These are phyloP conservation scores for Periophthalmodon schlosseri DNA, from an alignment of 2,113 vertebrate genomes.

Conservation along the genomic window DNA sequence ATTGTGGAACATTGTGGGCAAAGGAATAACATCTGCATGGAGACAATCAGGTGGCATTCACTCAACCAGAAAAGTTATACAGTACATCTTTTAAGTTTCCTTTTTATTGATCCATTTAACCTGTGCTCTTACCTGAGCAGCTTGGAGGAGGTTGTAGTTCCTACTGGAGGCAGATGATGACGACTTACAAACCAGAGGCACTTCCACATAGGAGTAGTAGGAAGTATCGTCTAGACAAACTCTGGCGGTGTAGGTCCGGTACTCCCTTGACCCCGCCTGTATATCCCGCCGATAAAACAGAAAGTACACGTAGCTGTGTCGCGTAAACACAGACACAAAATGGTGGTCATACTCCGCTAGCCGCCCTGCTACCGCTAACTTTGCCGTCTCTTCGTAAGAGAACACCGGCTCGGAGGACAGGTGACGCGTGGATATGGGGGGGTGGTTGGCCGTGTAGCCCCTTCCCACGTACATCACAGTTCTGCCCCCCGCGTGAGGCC, in stretches of 20 bases:
- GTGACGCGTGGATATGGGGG: slow-evolving; percentile 92
- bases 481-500: slow-evolving; percentile 74
- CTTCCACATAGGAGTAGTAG: slow-evolving; percentile 95
- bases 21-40: not conserved
- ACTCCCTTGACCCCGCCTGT: slow-evolving; percentile 85
- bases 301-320: slow-evolving; percentile 85
- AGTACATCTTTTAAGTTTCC: not conserved
- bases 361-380: slow-evolving; percentile 87
- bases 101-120: not conserved
- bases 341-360: slow-evolving; percentile 96
- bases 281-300: slow-evolving; percentile 92
- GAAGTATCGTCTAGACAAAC: slow-evolving; percentile 91
- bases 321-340: slow-evolving; percentile 87
- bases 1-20: not conserved
- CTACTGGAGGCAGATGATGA: slow-evolving; percentile 46
- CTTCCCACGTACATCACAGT: slow-evolving; percentile 92
- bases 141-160: slow-evolving; percentile 87
- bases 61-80: too few species aligned
- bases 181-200: slow-evolving; percentile 84
- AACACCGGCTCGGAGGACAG: slow-evolving; percentile 87
- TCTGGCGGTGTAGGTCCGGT: slow-evolving; percentile 88
- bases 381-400: slow-evolving; percentile 96
- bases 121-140: slow-evolving; percentile 74
- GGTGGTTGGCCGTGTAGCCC: slow-evolving; percentile 93
- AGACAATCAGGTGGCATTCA: too few species aligned